Conservation (phyloP, 2,888 invertebrate species). For the Amiota mariae region DNA sequence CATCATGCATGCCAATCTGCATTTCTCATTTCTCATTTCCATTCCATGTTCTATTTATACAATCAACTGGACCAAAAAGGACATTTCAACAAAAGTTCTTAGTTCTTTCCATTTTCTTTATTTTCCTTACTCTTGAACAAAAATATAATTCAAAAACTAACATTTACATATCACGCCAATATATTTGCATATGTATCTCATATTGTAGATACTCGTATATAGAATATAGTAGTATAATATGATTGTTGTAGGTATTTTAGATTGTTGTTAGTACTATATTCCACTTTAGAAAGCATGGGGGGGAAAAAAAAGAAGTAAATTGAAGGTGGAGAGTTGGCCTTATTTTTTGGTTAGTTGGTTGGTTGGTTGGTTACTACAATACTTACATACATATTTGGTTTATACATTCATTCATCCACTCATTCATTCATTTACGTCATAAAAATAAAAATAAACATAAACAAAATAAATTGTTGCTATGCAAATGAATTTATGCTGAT, state of each 20-base stretch:
- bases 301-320: constrained; percentile 11
- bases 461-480: constrained; percentile 66
- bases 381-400: no score
- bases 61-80: constrained; percentile 19
- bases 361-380: no score
- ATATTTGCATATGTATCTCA: constrained; percentile 12
- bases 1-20: no score
- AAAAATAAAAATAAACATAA: constrained; percentile 55
- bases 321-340: background rate
- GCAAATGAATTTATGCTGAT: constrained; percentile 66
- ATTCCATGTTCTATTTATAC: background rate
- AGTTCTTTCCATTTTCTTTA: background rate
- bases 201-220: background rate
- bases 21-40: no score
- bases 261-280: background rate
- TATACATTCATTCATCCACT: no score
- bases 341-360: no score
- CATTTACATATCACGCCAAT: constrained; percentile 22
- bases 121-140: background rate
- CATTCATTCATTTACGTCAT: constrained; percentile 48
- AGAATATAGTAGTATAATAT: background rate
- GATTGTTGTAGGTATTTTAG: background rate
- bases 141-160: constrained; percentile 28
- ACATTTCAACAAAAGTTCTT: constrained; percentile 13
- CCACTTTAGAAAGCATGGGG: background rate